Conservation (phyloP, 2,888 invertebrate genomes). For the Eupithecia subfuscata region DNA sequence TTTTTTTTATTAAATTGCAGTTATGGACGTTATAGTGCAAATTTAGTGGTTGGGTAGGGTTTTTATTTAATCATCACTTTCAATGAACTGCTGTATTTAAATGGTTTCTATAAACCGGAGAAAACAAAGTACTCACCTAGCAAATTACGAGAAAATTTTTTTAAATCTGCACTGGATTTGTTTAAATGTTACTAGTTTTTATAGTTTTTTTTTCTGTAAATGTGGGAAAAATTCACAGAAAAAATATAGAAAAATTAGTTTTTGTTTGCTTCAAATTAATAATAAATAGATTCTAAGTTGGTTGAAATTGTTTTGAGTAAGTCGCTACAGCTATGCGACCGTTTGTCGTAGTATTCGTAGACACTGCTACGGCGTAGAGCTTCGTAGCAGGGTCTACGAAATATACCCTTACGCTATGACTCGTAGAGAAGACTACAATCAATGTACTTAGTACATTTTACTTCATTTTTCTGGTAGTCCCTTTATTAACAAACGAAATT, state of each 20-base stretch:
- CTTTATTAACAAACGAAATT: too few species aligned
- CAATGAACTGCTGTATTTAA: neutral
- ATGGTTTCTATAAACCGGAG: too few species aligned
- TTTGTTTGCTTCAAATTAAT: too few species aligned
- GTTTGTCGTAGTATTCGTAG: neutral
- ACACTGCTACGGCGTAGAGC: slow-evolving; percentile 9
- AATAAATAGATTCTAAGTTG: too few species aligned
- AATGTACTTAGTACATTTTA: neutral
- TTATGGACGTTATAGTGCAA: slow-evolving; percentile 7
- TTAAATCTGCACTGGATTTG: too few species aligned
- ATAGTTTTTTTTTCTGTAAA: too few species aligned
- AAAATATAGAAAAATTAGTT: too few species aligned
- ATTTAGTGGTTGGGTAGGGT: neutral
- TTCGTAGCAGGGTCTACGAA: slow-evolving; percentile 7
- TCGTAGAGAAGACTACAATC: neutral
- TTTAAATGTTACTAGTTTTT: too few species aligned
- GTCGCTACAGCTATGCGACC: neutral
- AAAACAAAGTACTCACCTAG: too few species aligned
- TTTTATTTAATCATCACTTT: neutral
- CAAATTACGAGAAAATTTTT: too few species aligned
- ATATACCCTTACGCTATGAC: neutral
- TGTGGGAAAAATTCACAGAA: too few species aligned
- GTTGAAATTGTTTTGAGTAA: neutral
- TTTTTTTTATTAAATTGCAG: neutral
- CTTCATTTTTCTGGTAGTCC: too few species aligned